Conservation (phyloP, 2,888 invertebrate species). For the Erpobdella octoculata region DNA sequence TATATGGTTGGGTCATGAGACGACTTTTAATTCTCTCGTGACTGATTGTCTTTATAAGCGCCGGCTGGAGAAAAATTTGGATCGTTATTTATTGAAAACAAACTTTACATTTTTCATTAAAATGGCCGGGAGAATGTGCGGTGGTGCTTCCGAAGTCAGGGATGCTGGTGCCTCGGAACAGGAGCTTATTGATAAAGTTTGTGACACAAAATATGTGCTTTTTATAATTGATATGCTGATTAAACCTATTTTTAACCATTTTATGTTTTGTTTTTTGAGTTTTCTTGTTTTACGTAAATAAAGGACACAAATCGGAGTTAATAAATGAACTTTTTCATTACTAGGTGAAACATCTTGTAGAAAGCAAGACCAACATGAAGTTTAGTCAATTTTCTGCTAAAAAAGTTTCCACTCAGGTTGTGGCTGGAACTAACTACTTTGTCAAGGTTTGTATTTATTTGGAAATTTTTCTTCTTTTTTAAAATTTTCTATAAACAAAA, state of each 20-base stretch:
- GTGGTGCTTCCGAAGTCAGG: slow-evolving; percentile 11
- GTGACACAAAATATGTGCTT: neutral
- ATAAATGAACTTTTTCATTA: slow-evolving; percentile 21
- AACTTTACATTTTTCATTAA: too few species aligned
- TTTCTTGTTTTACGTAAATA: neutral
- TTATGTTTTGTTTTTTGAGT: neutral
- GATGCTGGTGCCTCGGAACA: slow-evolving; percentile 22
- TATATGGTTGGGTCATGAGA: too few species aligned
- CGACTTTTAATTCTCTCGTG: too few species aligned
- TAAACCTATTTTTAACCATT: neutral
- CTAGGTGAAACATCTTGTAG: slow-evolving; percentile 41
- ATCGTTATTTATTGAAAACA: too few species aligned
- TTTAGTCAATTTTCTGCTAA: slow-evolving; percentile 41
- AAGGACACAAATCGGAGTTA: too few species aligned
- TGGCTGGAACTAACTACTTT: slow-evolving; percentile 53
- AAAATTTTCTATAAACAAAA: too few species aligned
- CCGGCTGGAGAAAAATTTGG: too few species aligned
- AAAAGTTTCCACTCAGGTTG: slow-evolving; percentile 48
- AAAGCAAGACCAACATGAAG: slow-evolving; percentile 39
- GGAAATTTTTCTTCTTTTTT: too few species aligned
- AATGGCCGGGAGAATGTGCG: slow-evolving; percentile 17
- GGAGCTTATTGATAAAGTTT: slow-evolving; percentile 17
- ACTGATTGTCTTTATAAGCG: too few species aligned
- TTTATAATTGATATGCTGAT: neutral
- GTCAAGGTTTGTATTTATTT: too few species aligned